Conservation (phyloP, 1,140 invertebrate genomes). For the Elysia chlorotica region DNA sequence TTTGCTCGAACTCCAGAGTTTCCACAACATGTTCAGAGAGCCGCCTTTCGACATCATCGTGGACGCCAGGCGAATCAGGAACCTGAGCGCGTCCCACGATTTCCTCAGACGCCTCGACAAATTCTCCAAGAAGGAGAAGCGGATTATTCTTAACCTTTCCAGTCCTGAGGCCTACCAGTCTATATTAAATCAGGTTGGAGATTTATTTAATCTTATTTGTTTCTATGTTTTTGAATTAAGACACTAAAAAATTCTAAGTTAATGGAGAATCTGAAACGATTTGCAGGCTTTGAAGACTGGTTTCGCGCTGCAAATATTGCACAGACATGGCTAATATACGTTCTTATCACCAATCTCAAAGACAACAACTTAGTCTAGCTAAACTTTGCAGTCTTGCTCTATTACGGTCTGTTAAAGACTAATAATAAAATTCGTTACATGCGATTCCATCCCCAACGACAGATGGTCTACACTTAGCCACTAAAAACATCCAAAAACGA, state of each 20-base stretch:
- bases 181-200: constrained; percentile 10
- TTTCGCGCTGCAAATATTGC: too few species aligned
- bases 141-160: constrained; percentile 11
- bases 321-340: too few species aligned
- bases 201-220: neutral
- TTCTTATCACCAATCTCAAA: too few species aligned
- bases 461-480: too few species aligned
- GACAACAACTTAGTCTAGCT: too few species aligned
- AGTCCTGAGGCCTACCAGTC: constrained; percentile 3
- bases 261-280: too few species aligned
- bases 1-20: constrained; percentile 27
- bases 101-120: constrained; percentile 27
- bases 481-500: too few species aligned
- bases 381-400: too few species aligned
- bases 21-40: constrained; percentile 24
- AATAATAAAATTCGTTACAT: too few species aligned
- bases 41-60: constrained; percentile 13
- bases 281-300: too few species aligned
- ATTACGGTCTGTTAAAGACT: too few species aligned
- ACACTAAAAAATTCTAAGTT: neutral
- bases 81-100: constrained; percentile 22
- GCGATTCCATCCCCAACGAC: too few species aligned
- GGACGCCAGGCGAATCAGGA: constrained; percentile 24
- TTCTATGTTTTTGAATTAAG: constrained; percentile 8
- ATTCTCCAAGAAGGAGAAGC: constrained; percentile 1